Base-by-base conservation (phyloP, 2,797 vertebrate genomes). In the Smutsia gigantea region DNA sequence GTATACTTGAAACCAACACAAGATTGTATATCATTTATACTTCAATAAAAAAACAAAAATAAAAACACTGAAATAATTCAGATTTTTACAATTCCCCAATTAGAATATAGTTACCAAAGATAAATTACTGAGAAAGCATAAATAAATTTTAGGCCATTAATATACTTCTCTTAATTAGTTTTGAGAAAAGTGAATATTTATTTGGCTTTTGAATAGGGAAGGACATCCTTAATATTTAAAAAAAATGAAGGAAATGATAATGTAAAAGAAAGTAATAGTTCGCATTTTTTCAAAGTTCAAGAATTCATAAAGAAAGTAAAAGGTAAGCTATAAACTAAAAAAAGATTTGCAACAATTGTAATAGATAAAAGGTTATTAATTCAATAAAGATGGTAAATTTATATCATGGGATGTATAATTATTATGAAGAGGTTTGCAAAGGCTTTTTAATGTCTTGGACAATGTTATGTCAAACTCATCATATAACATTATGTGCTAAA, bases 291-390 rank as follows among this genome's bases (percentile, higher is more conserved):
- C 49, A 51, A 84, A 21, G 15, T 71, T 90, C 46, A 83, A 51
- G n/a, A 93, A 87, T 64, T 95, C 49, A 69, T 83, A 71, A 95
- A 83, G 31, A 87, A 94, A 29, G 87, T 72, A 82, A 95, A 29
- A 84, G 37, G n/a, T 27, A 77, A 87, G 55, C 29, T 25, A 83
- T 75, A 79, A 90, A 49, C 31, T 61, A 66, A 93, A 92, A 94
- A 42, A 74, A 87, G 34, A 63, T 39, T 93, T 78, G 13, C 14
- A 53, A 23, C 9, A 91, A 71, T 29, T 64, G 4, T 55, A 53
- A 66, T n/a, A 86, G 42, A 46, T 14, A 18, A 53, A 59, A 63
- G 18, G n/a, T 87, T 84, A 95, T 94, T 84, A 74, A 69, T 92
- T 81, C 46, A 66, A 46, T 46, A 46, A 46, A 93, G 61, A 27